These are phyloP conservation scores for Callitettix versicolor DNA, from an alignment of 1,140 invertebrate species.

Conservation along the genomic window DNA sequence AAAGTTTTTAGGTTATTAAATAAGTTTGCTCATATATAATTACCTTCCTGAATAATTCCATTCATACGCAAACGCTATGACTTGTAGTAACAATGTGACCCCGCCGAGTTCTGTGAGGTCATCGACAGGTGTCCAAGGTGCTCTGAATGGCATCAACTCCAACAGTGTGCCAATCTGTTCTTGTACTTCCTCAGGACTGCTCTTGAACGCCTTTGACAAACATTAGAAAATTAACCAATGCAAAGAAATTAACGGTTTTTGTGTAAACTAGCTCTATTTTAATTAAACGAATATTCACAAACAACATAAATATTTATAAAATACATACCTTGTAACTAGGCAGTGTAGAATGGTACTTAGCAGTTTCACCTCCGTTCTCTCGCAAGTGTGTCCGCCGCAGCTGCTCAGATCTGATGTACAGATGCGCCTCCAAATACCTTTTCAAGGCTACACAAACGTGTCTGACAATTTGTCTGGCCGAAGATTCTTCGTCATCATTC, in stretches of 20 bases:
- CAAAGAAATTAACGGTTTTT: background rate
- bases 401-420: slow-evolving; percentile 73
- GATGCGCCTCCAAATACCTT: slow-evolving; percentile 85
- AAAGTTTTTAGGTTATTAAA: too few relatives aligned
- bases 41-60: slow-evolving; percentile 84
- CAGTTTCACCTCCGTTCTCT: slow-evolving; percentile 31
- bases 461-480: slow-evolving; percentile 84
- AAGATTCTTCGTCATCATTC: slow-evolving; percentile 85
- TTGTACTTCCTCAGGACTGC: slow-evolving; percentile 62
- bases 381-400: slow-evolving; percentile 50
- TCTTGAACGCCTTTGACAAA: slow-evolving; percentile 48
- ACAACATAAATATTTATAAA: slow-evolving; percentile 10
- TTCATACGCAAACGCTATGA: slow-evolving; percentile 80
- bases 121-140: slow-evolving; percentile 77
- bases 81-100: slow-evolving; percentile 68
- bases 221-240: background rate
- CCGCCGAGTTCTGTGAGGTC: slow-evolving; percentile 76
- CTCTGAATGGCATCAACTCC: slow-evolving; percentile 60
- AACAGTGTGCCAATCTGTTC: slow-evolving; percentile 74
- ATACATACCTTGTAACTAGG: slow-evolving; percentile 57
- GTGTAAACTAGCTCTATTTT: too few relatives aligned
- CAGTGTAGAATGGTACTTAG: slow-evolving; percentile 29
- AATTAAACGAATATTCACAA: background rate
- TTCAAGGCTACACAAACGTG: slow-evolving; percentile 87
- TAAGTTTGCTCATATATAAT: too few relatives aligned